Conservation (phyloP, 2,113 vertebrate species). For the Thomomys bottae region DNA sequence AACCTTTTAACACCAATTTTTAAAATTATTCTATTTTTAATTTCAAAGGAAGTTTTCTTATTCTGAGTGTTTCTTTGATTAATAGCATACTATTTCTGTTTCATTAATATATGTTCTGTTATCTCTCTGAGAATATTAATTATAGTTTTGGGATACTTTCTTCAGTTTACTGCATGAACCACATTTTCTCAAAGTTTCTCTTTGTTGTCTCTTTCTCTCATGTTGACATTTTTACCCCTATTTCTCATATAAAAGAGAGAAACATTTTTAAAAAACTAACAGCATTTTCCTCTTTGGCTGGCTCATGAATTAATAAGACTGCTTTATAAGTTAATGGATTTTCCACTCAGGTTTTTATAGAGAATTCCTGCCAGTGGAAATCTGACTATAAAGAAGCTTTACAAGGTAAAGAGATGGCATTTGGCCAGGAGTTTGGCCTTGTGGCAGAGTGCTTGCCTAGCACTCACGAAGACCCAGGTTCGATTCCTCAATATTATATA, state of each 20-base stretch:
- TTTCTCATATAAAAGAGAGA: neutral
- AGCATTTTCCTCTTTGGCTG: neutral
- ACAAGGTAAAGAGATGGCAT: neutral
- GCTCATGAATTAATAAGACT: neutral
- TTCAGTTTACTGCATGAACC: neutral
- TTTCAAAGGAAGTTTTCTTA: neutral
- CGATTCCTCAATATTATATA: too few species aligned
- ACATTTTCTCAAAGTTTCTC: neutral
- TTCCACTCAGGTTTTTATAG: neutral
- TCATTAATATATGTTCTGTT: constrained; percentile 22
- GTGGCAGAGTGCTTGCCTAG: too few species aligned
- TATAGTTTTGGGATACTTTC: neutral
- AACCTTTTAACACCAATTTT: neutral
- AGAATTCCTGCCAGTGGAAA: neutral
- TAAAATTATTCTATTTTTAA: constrained; percentile 32
- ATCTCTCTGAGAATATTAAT: constrained; percentile 29
- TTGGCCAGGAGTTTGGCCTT: too few species aligned
- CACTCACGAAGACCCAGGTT: too few species aligned
- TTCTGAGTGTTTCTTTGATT: constrained; percentile 16
- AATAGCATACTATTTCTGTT: constrained; percentile 2
- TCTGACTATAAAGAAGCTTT: neutral
- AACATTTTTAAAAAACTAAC: neutral
- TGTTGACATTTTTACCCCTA: neutral
- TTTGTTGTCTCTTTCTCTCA: neutral
- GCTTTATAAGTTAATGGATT: neutral